Evolutionary conservation across 2,888 invertebrate genomes (phyloP).

Genomic region (Carterocephalus palaemon): DNA sequence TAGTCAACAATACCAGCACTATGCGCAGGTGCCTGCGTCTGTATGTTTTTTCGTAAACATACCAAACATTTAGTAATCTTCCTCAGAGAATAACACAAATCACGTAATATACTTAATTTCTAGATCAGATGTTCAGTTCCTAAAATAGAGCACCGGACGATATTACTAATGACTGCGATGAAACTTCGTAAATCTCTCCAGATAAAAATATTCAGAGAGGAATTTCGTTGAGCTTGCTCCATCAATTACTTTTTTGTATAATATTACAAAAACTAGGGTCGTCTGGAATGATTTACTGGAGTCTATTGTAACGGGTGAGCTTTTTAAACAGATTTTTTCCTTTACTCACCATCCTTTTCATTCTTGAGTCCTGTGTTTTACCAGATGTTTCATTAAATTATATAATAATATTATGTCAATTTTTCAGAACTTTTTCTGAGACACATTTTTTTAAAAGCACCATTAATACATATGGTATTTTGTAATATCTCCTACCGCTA

Average conservation of each 20-base stretch:
- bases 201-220: constrained; percentile 24
- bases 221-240: constrained; percentile 22
- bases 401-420: too few relatives aligned
- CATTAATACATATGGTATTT: too few relatives aligned
- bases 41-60: too few relatives aligned
- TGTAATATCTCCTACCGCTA: too few relatives aligned
- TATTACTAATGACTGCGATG: constrained; percentile 22
- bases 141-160: constrained; percentile 24
- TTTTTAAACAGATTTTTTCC: constrained; percentile 6
- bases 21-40: too few relatives aligned
- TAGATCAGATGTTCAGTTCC: constrained; percentile 2
- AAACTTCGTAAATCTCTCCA: constrained; percentile 17
- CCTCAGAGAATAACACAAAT: background rate
- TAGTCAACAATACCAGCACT: too few relatives aligned
- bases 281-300: constrained; percentile 16
- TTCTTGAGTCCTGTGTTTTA: constrained; percentile 1
- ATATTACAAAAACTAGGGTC: constrained; percentile 24
- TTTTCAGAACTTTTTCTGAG: too few relatives aligned
- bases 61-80: too few relatives aligned
- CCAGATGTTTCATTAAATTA: constrained; percentile 6
- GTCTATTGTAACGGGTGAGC: constrained; percentile 18
- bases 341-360: constrained; percentile 12
- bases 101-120: background rate
- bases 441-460: too few relatives aligned
- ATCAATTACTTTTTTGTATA: constrained; percentile 23